These are phyloP conservation scores for Deilephila elpenor DNA, from an alignment of 2,888 invertebrate species.

Conservation along the genomic window DNA sequence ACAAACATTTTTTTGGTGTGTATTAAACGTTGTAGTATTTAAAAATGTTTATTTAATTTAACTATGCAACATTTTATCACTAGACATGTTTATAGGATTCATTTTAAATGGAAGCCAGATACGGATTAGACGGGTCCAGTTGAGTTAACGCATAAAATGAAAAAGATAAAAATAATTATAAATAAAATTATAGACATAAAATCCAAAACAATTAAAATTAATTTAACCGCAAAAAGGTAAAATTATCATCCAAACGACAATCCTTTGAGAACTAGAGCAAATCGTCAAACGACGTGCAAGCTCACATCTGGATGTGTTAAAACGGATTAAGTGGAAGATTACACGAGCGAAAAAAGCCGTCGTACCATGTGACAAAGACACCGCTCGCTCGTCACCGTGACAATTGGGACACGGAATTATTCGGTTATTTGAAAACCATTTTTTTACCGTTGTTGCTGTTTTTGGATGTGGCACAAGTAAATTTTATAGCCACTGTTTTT, in stretches of 20 bases:
- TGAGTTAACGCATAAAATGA: too few species aligned
- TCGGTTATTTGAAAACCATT: constrained; percentile 65
- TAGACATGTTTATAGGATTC: too few species aligned
- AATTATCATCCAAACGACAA: constrained; percentile 32
- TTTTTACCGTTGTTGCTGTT: constrained; percentile 62
- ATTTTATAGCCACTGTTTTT: background rate
- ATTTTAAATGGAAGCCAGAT: too few species aligned
- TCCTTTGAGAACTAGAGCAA: constrained; percentile 56
- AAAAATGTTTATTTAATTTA: too few species aligned
- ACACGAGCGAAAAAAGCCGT: constrained; percentile 69
- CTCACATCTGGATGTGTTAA: constrained; percentile 82
- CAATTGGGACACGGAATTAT: constrained; percentile 79
- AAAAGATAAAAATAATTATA: too few species aligned
- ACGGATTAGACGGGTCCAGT: too few species aligned
- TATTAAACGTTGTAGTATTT: background rate
- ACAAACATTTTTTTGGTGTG: background rate
- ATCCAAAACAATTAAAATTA: background rate
- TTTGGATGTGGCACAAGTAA: constrained; percentile 9
- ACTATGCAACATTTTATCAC: too few species aligned
- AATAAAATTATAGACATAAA: background rate
- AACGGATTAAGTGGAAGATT: constrained; percentile 82
- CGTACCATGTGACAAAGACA: constrained; percentile 71
- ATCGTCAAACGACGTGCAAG: constrained; percentile 54
- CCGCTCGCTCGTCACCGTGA: constrained; percentile 78
- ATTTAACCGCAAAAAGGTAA: background rate